Evolutionary conservation across 2,113 vertebrate species (phyloP), one percentile per base, ranked within the genome.

Genomic region (Hemibagrus wyckioides): DNA sequence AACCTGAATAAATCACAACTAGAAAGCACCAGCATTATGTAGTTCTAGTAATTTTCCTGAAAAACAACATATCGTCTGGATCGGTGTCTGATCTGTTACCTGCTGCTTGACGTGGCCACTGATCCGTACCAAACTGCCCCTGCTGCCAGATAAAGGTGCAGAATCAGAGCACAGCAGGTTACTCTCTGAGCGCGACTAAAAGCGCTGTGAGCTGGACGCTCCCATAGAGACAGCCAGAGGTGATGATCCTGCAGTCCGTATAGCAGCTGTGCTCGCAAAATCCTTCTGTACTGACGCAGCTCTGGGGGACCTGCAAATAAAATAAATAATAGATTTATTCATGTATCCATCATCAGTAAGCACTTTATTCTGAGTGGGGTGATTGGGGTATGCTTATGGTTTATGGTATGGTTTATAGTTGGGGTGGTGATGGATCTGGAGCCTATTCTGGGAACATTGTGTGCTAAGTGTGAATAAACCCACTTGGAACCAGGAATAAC

Each of bases 161-260:
- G 91, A 39, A 88, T 83, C 1, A 96, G 91, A 79, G 94, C 90
- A 0, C 94, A 91, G 85, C 95, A 95, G 19, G 94, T 94, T 0
- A 96, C 94, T 87, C 96, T 94, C 90, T 96, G 96, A n/a, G 90
- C 92, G 61, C 96, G 90, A n/a, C 93, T 95, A 86, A 96, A 96
- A 4, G 79, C 84, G 86, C 95, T 96, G 86, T 93, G 94, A 21
- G 92, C 75, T 1, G 94, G 95, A 0, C 93, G 92, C 23, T 94
- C 93, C 95, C 95, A 96, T 21, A 96, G 90, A 0, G 96, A 96
- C 52, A 95, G 77, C 96, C 96, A 96, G 76, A 96, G 88, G 92
- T 96, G 95, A 84, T 92, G 91, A 83, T 96, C 95, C n/a, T 86
- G 89, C 88, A 95, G 83, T n/a, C 96, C 95, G 48, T 94, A 96